Base-by-base conservation (phyloP, 1,140 invertebrate genomes). In the Popillia japonica region DNA sequence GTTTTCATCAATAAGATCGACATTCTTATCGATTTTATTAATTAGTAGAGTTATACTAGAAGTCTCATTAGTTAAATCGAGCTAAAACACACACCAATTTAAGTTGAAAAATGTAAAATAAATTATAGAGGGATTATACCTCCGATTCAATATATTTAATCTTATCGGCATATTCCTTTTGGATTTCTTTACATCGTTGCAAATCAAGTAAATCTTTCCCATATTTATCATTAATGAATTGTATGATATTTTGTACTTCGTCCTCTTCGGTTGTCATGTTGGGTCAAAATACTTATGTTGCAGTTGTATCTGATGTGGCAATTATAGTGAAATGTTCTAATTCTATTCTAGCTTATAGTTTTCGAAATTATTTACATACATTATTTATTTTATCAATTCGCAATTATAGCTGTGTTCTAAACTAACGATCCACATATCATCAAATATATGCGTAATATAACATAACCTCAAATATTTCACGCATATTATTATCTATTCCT, bases 1-100 rank as follows among this genome's bases (percentile, higher is more conserved):
- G 68, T 90, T 89, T 83, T 86, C 87, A 79, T 89, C 86, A 7
- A 92, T 86, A 7, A 91, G 89, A 76, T 61, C 59, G 55, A 44
- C 40, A 14, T 74, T 41, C 14, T 59, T 42, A 41, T 78, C 48
- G 7, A 78, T 64, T 8, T 64, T 77, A 23, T 87, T 87, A 81
- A 92, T 88, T 61, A 92, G 89, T 82, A 89, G 90, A 77, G 78
- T 79, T 59, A 85, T 80, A 20, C 89, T 89, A 1, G 91, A 90
- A 78, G 90, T 89, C 83, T 87, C 87, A 79, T 90, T 90, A 17
- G 88, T 89, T 81, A 91, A 86, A 72, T 90, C 90, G 10, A 93
- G 83, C 92, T 84, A 78, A 92, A 83, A 79, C 87, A 55, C 22
- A 44, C 9, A 40, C 11, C 27, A 74, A 4, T 74, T 34, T 2